phyloP scores from a whole-genome alignment of 35 echinoderm and acorn worm species.

The Apostichopus parvimensis region DNA sequence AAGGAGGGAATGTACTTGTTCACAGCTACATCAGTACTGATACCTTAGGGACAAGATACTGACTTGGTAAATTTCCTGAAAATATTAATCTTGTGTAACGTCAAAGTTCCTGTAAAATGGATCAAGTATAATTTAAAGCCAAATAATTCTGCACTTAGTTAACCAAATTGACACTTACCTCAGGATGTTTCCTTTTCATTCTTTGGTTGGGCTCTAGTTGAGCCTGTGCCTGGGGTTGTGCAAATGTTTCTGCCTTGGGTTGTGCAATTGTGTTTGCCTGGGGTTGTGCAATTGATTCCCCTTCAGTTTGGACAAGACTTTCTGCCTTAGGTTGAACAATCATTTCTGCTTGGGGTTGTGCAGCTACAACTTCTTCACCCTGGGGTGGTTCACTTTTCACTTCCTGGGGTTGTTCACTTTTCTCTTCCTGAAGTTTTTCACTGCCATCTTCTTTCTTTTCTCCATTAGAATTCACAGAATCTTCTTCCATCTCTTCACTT shows the following conservation, averaged over 20 bases:
- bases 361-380: background rate
- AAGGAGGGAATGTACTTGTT: too few species aligned
- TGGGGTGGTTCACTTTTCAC: background rate
- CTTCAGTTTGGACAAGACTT: background rate
- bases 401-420: background rate
- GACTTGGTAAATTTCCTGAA: too few species aligned
- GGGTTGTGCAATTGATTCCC: background rate
- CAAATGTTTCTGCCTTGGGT: too few species aligned
- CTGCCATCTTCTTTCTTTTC: background rate
- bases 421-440: background rate
- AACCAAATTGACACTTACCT: background rate
- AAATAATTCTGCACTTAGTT: too few species aligned
- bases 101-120: too few species aligned
- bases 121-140: too few species aligned
- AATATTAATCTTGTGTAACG: too few species aligned
- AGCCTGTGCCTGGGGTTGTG: too few species aligned
- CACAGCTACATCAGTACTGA: too few species aligned
- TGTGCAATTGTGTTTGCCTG: background rate
- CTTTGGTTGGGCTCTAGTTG: background rate
- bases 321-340: background rate
- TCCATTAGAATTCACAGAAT: background rate
- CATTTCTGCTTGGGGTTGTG: background rate
- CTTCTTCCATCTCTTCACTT: background rate
- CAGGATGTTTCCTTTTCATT: background rate
- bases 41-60: too few species aligned